A percentile compares a stretch with the other conserved stretches of the same genome.
Evolutionary conservation across 2,113 vertebrate species (phyloP).

Genomic region (Pangasianodon gigas): DNA sequence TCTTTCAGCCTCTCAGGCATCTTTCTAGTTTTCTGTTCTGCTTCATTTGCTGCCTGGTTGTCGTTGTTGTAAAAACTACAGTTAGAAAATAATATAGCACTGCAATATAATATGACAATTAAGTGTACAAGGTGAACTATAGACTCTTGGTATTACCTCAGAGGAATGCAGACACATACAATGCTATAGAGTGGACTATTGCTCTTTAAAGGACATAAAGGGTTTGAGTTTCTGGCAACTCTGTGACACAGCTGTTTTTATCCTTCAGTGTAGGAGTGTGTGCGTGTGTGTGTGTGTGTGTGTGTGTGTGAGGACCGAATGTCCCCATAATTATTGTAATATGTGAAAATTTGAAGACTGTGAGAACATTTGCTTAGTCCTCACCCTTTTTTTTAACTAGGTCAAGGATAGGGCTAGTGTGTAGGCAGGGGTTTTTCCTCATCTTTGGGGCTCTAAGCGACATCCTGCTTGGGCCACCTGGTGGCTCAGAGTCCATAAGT

Average conservation of each 20-base stretch:
- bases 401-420: no score
- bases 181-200: constrained; percentile 13
- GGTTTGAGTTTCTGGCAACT: constrained; percentile 27
- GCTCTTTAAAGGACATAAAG: constrained; percentile 17
- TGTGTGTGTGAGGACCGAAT: constrained; percentile 30
- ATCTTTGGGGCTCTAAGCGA: background rate
- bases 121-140: constrained; percentile 6
- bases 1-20: background rate
- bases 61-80: constrained; percentile 30
- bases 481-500: background rate
- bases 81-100: background rate
- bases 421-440: background rate
- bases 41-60: constrained; percentile 3
- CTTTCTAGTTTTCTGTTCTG: background rate
- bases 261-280: constrained; percentile 50
- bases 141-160: constrained; percentile 31
- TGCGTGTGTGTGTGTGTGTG: background rate
- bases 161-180: constrained; percentile 37
- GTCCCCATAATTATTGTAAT: background rate
- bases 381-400: background rate
- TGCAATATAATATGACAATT: constrained; percentile 30
- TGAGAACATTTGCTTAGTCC: background rate
- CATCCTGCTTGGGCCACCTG: background rate
- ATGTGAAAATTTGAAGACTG: background rate
- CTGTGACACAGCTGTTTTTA: constrained; percentile 68